These are phyloP conservation scores for Lysiphlebus fabarum DNA, from an alignment of 1,140 invertebrate species.

Conservation along the genomic window DNA sequence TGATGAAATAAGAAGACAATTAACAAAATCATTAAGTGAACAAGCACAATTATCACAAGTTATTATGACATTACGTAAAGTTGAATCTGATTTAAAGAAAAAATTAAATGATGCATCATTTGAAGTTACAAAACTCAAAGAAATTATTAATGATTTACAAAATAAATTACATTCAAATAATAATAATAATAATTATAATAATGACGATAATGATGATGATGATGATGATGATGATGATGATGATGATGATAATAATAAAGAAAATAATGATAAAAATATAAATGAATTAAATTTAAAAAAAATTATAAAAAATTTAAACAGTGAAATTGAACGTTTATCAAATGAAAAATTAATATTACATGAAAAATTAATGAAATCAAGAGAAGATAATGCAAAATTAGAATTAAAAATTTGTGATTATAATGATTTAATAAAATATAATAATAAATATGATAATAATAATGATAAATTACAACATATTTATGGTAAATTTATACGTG, in stretches of 20 bases:
- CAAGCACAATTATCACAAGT: constrained; percentile 29
- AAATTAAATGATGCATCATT: constrained; percentile 28
- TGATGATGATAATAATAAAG: constrained; percentile 27
- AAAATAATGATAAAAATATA: constrained; percentile 53
- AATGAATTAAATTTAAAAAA: constrained; percentile 56
- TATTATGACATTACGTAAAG: constrained; percentile 31
- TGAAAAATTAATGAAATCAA: constrained; percentile 33
- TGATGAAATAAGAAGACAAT: constrained; percentile 41
- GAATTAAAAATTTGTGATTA: constrained; percentile 17
- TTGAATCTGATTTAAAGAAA: constrained; percentile 30
- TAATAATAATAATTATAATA: constrained; percentile 22
- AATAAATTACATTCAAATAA: constrained; percentile 30
- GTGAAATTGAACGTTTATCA: constrained; percentile 49
- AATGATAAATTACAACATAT: constrained; percentile 63
- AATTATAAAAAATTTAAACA: constrained; percentile 58
- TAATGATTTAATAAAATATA: constrained; percentile 32
- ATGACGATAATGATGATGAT: constrained; percentile 43
- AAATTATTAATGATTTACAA: constrained; percentile 17
- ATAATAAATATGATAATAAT: constrained; percentile 26
- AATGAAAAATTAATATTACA: constrained; percentile 51
- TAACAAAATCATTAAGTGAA: constrained; percentile 33
- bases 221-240: constrained; percentile 27
- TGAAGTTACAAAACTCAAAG: constrained; percentile 37
- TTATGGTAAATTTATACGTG: constrained; percentile 71
- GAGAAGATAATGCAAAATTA: constrained; percentile 34